Evolutionary conservation across 2,113 vertebrate genomes (phyloP).

Genomic region (Murina feae): DNA sequence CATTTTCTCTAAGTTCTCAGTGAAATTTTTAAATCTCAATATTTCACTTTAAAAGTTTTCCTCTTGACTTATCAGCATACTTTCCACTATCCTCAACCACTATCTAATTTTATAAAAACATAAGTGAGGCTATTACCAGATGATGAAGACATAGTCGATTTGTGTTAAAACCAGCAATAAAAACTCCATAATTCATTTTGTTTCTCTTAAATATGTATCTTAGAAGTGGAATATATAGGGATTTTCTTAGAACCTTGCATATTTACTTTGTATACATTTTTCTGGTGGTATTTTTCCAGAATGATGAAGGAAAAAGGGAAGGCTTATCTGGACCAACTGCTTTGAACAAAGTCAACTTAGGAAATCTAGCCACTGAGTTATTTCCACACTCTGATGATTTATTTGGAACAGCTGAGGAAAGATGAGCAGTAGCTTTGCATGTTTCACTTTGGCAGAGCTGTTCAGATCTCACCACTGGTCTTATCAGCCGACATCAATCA

Average conservation of each 20-base stretch:
- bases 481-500: background rate
- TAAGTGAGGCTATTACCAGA: background rate
- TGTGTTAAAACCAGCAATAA: background rate
- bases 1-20: background rate
- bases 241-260: background rate
- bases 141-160: background rate
- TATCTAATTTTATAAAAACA: conserved; percentile 25
- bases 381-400: conserved; percentile 37
- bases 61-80: background rate
- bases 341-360: conserved; percentile 12
- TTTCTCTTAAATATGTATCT: conserved; percentile 16
- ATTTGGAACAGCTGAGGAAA: conserved; percentile 15
- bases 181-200: background rate
- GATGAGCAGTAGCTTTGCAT: background rate
- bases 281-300: background rate
- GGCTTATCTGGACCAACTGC: background rate
- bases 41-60: conserved; percentile 10
- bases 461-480: background rate
- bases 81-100: background rate
- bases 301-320: conserved; percentile 10
- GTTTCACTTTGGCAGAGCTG: background rate
- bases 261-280: conserved; percentile 16
- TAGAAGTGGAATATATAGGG: background rate
- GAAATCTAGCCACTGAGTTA: conserved; percentile 4
- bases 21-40: background rate